Percentiles rank a stretch among this genome's conserved stretches.
These are phyloP conservation scores for Dynastes grantii DNA, from an alignment of 2,888 invertebrate genomes.

Conservation along the genomic window DNA sequence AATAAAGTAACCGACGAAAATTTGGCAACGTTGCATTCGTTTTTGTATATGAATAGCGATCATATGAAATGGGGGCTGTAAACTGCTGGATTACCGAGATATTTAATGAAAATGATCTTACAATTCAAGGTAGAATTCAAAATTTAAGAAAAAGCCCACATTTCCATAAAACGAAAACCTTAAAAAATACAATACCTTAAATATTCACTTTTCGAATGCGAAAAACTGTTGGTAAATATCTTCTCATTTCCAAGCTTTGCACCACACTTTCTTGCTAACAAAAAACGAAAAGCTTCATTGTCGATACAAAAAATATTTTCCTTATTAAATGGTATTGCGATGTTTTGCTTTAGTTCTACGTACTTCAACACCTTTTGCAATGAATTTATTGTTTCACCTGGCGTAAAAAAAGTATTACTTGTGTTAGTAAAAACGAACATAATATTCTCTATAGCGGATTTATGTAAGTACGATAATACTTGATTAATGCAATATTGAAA, in stretches of 20 bases:
- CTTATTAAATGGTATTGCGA: conserved; percentile 22
- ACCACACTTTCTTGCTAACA: conserved; percentile 5
- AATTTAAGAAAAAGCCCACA: too few species aligned
- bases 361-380: conserved; percentile 20
- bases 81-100: too few species aligned
- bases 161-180: too few species aligned
- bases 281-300: conserved; percentile 32
- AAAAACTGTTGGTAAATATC: conserved; percentile 12
- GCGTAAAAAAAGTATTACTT: conserved; percentile 22
- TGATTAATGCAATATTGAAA: conserved; percentile 41
- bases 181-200: conserved; percentile 2
- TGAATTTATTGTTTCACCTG: conserved; percentile 36
- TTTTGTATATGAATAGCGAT: too few species aligned
- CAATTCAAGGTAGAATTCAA: too few species aligned
- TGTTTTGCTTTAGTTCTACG: conserved; percentile 23
- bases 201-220: conserved; percentile 31
- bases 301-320: conserved; percentile 36
- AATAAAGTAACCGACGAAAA: too few species aligned
- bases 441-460: conserved; percentile 8
- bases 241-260: conserved; percentile 9
- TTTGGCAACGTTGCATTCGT: too few species aligned
- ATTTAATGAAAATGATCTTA: too few species aligned
- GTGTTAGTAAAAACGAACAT: conserved; percentile 34
- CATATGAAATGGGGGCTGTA: too few species aligned
- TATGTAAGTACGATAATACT: conserved; percentile 22